A percentile compares a stretch with the other conserved stretches of the same genome.
phyloP scores from a whole-genome alignment of 1,140 invertebrate species.

The Rhopalosiphum maidis region DNA sequence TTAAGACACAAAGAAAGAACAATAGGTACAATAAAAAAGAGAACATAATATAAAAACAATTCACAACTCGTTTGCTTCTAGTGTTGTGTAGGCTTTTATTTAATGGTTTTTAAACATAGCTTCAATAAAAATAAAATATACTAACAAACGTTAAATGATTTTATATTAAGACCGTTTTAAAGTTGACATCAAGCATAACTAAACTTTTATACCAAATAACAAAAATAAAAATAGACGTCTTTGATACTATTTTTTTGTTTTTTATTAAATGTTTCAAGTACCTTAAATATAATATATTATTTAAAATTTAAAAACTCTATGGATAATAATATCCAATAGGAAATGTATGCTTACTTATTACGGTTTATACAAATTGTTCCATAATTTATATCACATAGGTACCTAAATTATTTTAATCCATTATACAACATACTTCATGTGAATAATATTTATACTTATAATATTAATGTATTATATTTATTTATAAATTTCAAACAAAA shows the following conservation, averaged over 20 bases:
- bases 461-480: no score
- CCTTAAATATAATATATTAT: neutral
- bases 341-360: neutral
- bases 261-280: neutral
- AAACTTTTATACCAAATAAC: neutral
- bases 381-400: neutral
- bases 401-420: neutral
- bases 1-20: neutral
- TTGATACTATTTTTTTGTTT: neutral
- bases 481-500: neutral
- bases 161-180: neutral
- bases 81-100: conserved; percentile 8
- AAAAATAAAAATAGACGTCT: neutral
- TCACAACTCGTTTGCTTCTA: conserved; percentile 36
- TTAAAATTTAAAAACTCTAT: neutral
- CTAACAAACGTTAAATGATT: conserved; percentile 21
- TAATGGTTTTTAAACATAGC: conserved; percentile 43
- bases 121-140: conserved; percentile 14
- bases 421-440: neutral
- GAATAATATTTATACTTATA: neutral
- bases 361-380: neutral
- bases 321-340: neutral
- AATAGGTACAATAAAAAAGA: neutral
- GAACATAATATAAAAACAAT: conserved; percentile 9
- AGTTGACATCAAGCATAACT: conserved; percentile 30